Evolutionary conservation across 2,797 vertebrate genomes (phyloP).

Genomic region (Crenichthys baileyi): DNA sequence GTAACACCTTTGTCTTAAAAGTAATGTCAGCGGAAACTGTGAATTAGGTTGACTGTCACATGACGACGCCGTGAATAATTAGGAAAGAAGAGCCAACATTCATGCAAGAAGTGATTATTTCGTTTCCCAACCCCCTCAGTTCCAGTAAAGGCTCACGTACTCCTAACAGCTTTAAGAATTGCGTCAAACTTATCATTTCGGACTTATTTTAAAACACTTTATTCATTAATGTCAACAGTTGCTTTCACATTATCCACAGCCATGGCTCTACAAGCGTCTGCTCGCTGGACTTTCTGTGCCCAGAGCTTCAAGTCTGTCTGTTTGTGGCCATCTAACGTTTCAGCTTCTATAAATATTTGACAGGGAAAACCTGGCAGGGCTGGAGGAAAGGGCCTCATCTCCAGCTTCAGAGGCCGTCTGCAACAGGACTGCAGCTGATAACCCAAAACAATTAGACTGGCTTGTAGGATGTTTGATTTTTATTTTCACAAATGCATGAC

Average conservation of each 20-base stretch:
- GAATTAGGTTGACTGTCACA: slow-evolving; percentile 14
- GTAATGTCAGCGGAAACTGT: not conserved
- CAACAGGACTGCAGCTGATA: slow-evolving; percentile 52
- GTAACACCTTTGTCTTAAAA: not conserved
- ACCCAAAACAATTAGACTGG: slow-evolving; percentile 30
- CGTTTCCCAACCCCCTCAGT: slow-evolving; percentile 23
- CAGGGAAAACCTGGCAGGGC: slow-evolving; percentile 69
- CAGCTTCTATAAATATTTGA: slow-evolving; percentile 83
- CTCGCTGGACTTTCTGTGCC: slow-evolving; percentile 34
- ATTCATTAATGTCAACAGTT: not conserved
- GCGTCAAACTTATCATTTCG: slow-evolving; percentile 34
- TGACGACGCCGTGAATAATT: slow-evolving; percentile 52
- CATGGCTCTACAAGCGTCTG: slow-evolving; percentile 8
- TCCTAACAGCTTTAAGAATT: slow-evolving; percentile 24
- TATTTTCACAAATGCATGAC: not conserved
- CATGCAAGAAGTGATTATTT: slow-evolving; percentile 40
- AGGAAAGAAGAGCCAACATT: slow-evolving; percentile 52
- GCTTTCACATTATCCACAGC: not conserved
- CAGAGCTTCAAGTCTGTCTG: slow-evolving; percentile 55
- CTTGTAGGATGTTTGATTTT: slow-evolving; percentile 13
- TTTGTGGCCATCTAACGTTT: slow-evolving; percentile 75
- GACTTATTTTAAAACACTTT: not conserved
- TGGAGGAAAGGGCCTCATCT: slow-evolving; percentile 64
- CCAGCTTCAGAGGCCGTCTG: slow-evolving; percentile 50
- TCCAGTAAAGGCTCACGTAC: slow-evolving; percentile 29